These are phyloP conservation scores for Leuciscus idus DNA, from an alignment of 2,113 vertebrate species.

Conservation along the genomic window DNA sequence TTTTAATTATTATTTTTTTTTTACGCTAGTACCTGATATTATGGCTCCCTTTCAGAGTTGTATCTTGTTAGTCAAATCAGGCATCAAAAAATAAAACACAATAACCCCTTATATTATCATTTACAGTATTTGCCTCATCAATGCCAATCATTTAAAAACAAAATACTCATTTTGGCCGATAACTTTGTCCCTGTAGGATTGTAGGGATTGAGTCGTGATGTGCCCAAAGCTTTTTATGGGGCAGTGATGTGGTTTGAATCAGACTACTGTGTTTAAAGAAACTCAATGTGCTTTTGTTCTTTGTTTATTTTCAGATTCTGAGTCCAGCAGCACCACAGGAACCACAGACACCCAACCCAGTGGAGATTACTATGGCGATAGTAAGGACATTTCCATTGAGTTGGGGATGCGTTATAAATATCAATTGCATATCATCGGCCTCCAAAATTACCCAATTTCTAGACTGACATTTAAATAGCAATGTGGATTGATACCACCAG, in stretches of 20 bases:
- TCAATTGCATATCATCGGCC: background rate
- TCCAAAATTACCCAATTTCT: background rate
- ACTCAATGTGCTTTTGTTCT: conserved; percentile 47
- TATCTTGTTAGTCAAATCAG: background rate
- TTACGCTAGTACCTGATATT: too few species aligned
- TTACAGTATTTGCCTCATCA: background rate
- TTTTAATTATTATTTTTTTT: background rate
- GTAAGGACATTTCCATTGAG: conserved; percentile 76
- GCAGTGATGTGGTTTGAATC: background rate
- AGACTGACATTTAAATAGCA: background rate
- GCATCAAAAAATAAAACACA: background rate
- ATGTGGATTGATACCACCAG: background rate
- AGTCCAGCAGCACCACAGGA: conserved; percentile 80
- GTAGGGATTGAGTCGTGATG: background rate
- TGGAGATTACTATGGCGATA: conserved; percentile 96
- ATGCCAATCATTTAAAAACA: background rate
- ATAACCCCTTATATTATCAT: background rate
- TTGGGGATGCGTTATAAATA: background rate
- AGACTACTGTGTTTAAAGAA: background rate
- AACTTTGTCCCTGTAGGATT: background rate
- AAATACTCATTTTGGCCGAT: background rate
- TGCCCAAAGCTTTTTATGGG: background rate
- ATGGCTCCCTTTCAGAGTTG: background rate
- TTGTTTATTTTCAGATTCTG: conserved; percentile 81
- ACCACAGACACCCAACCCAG: conserved; percentile 85